Base-by-base conservation (phyloP, 2,888 invertebrate species). In the Philopedon plagiatum region DNA sequence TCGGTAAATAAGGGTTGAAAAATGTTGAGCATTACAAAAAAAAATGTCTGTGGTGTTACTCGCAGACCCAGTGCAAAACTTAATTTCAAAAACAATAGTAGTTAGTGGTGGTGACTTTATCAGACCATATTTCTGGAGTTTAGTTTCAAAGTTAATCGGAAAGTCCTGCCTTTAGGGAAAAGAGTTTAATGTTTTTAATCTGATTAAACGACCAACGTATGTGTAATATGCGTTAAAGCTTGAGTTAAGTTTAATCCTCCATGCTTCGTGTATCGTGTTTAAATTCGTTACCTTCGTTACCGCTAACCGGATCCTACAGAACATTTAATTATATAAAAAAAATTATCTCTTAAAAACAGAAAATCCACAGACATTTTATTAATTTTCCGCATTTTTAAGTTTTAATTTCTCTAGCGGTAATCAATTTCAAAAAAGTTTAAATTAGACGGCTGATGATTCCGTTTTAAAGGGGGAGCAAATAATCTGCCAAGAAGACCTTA, bases 181-280 rank as follows among this genome's bases (percentile, higher is more conserved):
- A 65, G 29, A 70, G 44, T 69, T 69, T 70, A 70, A 64, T 64
- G 70, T 56, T 70, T 68, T 64, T 70, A 70, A 70, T 70, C 70
- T 15, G 64, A 64, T 70, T 51, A 70, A 64, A 58, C 49, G 11
- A 49, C 70, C 64, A 63, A 49, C 64, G 64, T 64, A 70, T 58
- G 58, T 70, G 64, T 70, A 70, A 70, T 70, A 39, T 64, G 37
- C 64, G 57, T 70, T 70, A 41, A 58, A 70, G 64, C 61, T 68
- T 61, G 54, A 64, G 64, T 46, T 56, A 49, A 63, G 49, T 34
- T 49, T 63, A 70, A 70, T 70, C 58, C 63, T 58, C 54, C 26
- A 7, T 37, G 18, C 41, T 39, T 61, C 51, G 61, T 63, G 37
- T 70, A 57, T 37, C 63, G 54, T 58, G 57, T 70, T 70, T 64